Conservation (phyloP, 2,888 invertebrate species). For the Tinea pellionella region DNA sequence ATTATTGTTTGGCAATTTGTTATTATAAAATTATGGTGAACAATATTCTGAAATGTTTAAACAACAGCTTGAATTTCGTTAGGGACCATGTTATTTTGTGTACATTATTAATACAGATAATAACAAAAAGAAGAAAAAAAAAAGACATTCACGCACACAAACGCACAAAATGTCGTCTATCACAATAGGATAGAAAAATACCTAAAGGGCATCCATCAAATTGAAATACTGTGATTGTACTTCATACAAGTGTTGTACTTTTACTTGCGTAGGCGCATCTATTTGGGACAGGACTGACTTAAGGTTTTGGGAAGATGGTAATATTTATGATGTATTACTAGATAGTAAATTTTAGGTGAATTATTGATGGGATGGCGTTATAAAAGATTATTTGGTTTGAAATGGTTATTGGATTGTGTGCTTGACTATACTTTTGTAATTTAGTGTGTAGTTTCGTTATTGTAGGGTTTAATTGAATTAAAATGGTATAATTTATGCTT, state of each 20-base stretch:
- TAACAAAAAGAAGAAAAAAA: no score
- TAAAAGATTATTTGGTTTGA: constrained; percentile 6
- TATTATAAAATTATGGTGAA: no score
- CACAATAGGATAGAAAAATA: neutral
- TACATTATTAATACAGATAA: no score
- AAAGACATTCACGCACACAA: no score
- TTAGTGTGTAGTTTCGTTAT: neutral
- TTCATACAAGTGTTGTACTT: constrained; percentile 18
- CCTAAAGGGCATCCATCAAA: constrained; percentile 15
- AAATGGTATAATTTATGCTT: neutral
- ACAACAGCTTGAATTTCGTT: no score
- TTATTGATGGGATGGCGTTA: constrained; percentile 3
- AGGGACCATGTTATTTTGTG: no score
- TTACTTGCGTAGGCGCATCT: constrained; percentile 45
- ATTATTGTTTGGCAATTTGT: no score
- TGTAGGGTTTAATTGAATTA: neutral
- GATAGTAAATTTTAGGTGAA: constrained; percentile 13
- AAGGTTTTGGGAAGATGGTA: constrained; percentile 32
- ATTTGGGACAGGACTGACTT: constrained; percentile 35
- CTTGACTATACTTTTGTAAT: neutral
- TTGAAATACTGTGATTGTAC: constrained; percentile 20
- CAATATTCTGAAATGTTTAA: no score
- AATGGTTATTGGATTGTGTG: constrained; percentile 1
- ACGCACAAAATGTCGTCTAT: neutral
- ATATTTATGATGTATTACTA: constrained; percentile 42